Evolutionary conservation across 2,888 invertebrate species (phyloP).

Genomic region (Graphium colonna): DNA sequence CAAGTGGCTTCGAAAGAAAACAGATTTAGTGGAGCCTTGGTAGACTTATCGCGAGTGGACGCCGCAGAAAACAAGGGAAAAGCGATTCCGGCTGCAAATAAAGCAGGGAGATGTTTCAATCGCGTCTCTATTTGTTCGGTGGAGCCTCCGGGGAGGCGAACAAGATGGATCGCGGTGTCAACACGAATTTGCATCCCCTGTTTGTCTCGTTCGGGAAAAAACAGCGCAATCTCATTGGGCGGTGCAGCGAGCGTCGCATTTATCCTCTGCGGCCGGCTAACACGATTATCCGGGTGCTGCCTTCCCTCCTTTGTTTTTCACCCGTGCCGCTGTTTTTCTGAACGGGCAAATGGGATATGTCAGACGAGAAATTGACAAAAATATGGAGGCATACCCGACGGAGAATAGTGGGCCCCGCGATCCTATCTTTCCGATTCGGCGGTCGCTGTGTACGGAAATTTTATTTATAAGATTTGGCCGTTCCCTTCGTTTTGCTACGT

Average conservation of each 20-base stretch:
- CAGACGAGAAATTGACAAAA: constrained; percentile 79
- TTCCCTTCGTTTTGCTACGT: constrained; percentile 11
- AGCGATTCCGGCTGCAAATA: constrained; percentile 42
- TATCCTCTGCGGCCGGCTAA: constrained; percentile 74
- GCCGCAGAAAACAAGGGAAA: constrained; percentile 34
- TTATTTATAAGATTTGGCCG: constrained; percentile 22
- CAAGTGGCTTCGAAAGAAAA: no score
- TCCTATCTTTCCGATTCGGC: constrained; percentile 48
- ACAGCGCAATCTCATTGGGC: constrained; percentile 76
- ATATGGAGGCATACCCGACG: constrained; percentile 65
- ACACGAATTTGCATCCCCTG: constrained; percentile 80
- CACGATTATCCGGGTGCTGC: constrained; percentile 79
- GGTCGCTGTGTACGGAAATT: constrained; percentile 18
- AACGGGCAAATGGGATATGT: constrained; percentile 78
- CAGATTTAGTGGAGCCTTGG: no score
- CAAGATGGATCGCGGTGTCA: constrained; percentile 79
- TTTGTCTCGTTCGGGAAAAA: constrained; percentile 74
- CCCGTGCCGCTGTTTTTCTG: constrained; percentile 77
- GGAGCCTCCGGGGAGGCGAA: constrained; percentile 73
- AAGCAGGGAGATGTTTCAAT: constrained; percentile 59
- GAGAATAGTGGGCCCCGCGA: constrained; percentile 75
- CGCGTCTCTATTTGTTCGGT: constrained; percentile 72
- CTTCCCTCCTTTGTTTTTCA: constrained; percentile 77
- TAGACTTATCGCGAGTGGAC: constrained; percentile 8
- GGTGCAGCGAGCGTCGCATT: constrained; percentile 70